A percentile compares a stretch with the other conserved stretches of the same genome.
These are phyloP conservation scores for Hypsibius dujardini DNA, from an alignment of 1,140 invertebrate genomes.

Conservation along the genomic window DNA sequence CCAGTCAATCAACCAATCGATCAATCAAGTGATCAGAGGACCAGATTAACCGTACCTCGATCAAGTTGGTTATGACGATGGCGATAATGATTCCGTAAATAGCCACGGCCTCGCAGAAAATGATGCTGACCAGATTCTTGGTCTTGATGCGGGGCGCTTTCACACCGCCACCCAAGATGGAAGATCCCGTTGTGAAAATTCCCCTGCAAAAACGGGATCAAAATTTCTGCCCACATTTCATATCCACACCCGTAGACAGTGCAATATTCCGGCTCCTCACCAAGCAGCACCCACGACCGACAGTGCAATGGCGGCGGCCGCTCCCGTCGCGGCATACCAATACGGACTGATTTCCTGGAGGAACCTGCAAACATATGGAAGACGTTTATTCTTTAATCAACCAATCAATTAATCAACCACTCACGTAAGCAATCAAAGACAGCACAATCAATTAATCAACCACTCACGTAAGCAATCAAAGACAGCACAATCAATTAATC, in stretches of 20 bases:
- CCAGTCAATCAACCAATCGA: too few relatives aligned
- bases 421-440: too few relatives aligned
- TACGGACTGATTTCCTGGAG: constrained; percentile 64
- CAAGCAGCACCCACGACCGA: constrained; percentile 92
- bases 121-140: constrained; percentile 96
- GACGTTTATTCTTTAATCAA: constrained; percentile 16
- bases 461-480: too few relatives aligned
- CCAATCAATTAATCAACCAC: constrained; percentile 21
- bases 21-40: too few relatives aligned
- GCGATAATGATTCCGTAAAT: constrained; percentile 97
- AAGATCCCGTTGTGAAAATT: constrained; percentile 85
- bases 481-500: too few relatives aligned
- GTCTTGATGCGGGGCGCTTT: constrained; percentile 97
- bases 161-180: constrained; percentile 90
- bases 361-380: constrained; percentile 40
- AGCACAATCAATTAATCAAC: too few relatives aligned
- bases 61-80: constrained; percentile 71
- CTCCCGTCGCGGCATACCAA: constrained; percentile 80
- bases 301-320: constrained; percentile 73
- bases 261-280: constrained; percentile 35
- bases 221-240: constrained; percentile 18
- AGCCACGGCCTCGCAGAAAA: constrained; percentile 95
- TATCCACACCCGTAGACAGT: too few relatives aligned
- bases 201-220: constrained; percentile 40
- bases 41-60: constrained; percentile 38